These are phyloP conservation scores for Tridacna crocea DNA, from an alignment of 2,888 invertebrate species.

Conservation along the genomic window DNA sequence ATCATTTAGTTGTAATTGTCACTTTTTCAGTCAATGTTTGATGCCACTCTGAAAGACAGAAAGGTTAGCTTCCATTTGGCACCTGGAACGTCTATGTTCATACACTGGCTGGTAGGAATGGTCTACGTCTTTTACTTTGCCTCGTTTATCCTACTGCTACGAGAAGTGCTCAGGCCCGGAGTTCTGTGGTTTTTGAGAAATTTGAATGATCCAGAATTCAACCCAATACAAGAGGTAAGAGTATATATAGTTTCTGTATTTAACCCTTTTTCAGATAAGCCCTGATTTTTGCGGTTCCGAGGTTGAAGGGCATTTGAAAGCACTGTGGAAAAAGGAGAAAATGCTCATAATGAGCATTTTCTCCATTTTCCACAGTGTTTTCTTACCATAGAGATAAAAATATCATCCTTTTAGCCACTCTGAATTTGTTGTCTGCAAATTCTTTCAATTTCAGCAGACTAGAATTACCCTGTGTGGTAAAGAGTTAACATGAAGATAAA, in stretches of 20 bases:
- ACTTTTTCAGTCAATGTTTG: conserved; percentile 82
- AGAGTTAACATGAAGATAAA: too few relatives aligned
- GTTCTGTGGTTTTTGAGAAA: conserved; percentile 99
- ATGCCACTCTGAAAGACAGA: conserved; percentile 86
- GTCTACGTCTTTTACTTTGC: conserved; percentile 99
- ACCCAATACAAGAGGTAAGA: conserved; percentile 94
- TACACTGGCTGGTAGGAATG: conserved; percentile 99
- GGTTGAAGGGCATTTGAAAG: too few relatives aligned
- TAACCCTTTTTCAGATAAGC: not conserved
- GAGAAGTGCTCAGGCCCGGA: conserved; percentile 98
- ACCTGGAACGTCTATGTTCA: conserved; percentile 98
- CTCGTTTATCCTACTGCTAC: conserved; percentile 92
- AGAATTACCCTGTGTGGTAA: too few relatives aligned
- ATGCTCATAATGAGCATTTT: too few relatives aligned
- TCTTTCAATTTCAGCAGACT: too few relatives aligned
- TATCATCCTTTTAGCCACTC: too few relatives aligned
- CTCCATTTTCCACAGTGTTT: too few relatives aligned
- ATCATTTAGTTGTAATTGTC: not conserved
- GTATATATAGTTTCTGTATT: too few relatives aligned
- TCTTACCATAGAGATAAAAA: too few relatives aligned
- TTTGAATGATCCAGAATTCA: conserved; percentile 99
- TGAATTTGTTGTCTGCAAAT: too few relatives aligned
- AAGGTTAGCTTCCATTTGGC: conserved; percentile 94
- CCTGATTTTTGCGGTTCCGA: too few relatives aligned
- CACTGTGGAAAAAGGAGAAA: too few relatives aligned